These are phyloP conservation scores for Panthera leo DNA, from an alignment of 2,113 vertebrate species.

Conservation along the genomic window DNA sequence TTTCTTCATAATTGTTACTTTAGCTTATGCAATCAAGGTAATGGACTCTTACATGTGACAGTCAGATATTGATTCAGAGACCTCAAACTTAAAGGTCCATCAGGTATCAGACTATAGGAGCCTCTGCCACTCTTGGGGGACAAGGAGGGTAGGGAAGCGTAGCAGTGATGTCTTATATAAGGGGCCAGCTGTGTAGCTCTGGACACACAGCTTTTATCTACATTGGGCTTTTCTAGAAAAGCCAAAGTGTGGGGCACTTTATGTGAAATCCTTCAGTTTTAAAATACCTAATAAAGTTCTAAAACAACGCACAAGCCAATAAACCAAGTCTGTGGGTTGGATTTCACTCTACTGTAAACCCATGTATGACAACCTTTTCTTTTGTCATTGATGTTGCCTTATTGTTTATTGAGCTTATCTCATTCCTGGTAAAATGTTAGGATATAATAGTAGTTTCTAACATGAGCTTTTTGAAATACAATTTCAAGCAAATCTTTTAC, in stretches of 20 bases:
- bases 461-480: not conserved
- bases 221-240: not conserved
- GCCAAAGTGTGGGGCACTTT: not conserved
- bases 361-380: not conserved
- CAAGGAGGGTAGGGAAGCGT: accelerated
- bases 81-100: not conserved
- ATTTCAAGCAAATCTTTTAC: constrained; percentile 1
- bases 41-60: not conserved
- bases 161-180: not conserved
- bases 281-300: not conserved
- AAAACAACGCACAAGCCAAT: not conserved
- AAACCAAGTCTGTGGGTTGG: not conserved
- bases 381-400: not conserved
- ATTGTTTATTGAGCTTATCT: not conserved
- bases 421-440: not conserved
- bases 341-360: not conserved
- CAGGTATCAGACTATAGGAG: not conserved
- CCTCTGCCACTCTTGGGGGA: not conserved
- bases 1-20: not conserved
- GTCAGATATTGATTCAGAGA: not conserved
- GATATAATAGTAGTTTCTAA: constrained; percentile 22
- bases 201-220: not conserved
- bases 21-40: not conserved
- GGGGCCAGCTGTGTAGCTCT: not conserved
- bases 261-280: not conserved